These are phyloP conservation scores for Carcinoscorpius rotundicauda DNA, from an alignment of 1,140 invertebrate genomes.

Conservation along the genomic window DNA sequence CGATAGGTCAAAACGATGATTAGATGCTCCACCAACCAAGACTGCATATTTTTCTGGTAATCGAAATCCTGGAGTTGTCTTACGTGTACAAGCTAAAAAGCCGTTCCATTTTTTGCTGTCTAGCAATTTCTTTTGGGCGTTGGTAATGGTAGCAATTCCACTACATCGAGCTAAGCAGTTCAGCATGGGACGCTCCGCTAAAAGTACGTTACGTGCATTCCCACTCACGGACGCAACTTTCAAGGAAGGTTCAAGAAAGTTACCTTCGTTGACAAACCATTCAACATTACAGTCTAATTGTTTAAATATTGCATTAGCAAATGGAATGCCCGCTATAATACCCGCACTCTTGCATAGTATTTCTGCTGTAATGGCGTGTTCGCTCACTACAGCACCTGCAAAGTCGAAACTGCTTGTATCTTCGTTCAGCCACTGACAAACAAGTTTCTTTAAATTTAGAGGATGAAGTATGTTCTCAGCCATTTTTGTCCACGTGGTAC, in stretches of 20 bases:
- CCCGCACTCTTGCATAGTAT: slow-evolving; percentile 33
- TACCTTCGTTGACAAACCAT: slow-evolving; percentile 32
- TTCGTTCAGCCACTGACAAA: slow-evolving; percentile 9
- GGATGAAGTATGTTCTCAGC: slow-evolving; percentile 9
- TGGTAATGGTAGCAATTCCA: slow-evolving; percentile 35
- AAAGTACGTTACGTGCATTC: slow-evolving; percentile 32
- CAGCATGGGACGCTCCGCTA: slow-evolving; percentile 36
- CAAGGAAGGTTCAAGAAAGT: slow-evolving; percentile 16
- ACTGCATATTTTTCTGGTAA: slow-evolving; percentile 40
- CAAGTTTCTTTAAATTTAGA: slow-evolving; percentile 4
- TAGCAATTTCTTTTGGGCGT: slow-evolving; percentile 7
- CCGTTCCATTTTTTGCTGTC: slow-evolving; percentile 31
- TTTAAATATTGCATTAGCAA: slow-evolving; percentile 35
- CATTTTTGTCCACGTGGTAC: neutral
- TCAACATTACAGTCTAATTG: slow-evolving; percentile 32
- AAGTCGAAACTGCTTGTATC: slow-evolving; percentile 20
- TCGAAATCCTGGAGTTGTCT: slow-evolving; percentile 40
- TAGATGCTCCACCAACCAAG: slow-evolving; percentile 34
- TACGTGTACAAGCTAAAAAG: slow-evolving; percentile 35
- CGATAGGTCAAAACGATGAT: slow-evolving; percentile 37
- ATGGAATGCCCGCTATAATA: slow-evolving; percentile 36
- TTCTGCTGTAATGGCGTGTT: slow-evolving; percentile 29
- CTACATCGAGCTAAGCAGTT: slow-evolving; percentile 36
- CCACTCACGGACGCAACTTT: slow-evolving; percentile 31
- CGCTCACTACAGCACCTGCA: slow-evolving; percentile 14